Evolutionary conservation across 2,888 invertebrate species (phyloP).

Genomic region (Coleophora flavipennella): DNA sequence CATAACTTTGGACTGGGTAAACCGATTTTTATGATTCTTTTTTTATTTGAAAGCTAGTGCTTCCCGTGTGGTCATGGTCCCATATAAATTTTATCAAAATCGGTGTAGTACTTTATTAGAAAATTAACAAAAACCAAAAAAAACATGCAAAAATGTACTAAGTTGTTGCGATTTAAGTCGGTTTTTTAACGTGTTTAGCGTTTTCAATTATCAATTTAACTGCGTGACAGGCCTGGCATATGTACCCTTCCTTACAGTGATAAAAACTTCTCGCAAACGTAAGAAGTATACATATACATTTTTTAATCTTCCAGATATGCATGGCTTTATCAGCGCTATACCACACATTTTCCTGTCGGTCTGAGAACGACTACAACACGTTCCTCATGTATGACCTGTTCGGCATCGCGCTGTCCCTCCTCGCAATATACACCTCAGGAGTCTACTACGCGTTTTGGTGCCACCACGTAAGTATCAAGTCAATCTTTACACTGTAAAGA

Average conservation of each 20-base stretch:
- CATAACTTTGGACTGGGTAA: too few relatives aligned
- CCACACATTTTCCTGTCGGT: slow-evolving; percentile 95
- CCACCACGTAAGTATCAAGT: slow-evolving; percentile 81
- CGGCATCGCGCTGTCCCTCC: slow-evolving; percentile 92
- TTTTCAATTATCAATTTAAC: too few relatives aligned
- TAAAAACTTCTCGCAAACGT: not conserved
- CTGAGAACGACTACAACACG: slow-evolving; percentile 86
- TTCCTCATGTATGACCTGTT: slow-evolving; percentile 93
- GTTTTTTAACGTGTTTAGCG: too few relatives aligned
- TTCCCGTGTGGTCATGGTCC: too few relatives aligned
- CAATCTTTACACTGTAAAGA: slow-evolving; percentile 1
- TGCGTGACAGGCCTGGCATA: too few relatives aligned
- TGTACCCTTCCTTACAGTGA: not conserved
- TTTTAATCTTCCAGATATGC: slow-evolving; percentile 80
- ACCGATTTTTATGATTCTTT: too few relatives aligned
- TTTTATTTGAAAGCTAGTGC: too few relatives aligned
- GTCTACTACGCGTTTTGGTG: slow-evolving; percentile 99
- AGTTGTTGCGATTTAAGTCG: too few relatives aligned
- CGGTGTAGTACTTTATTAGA: too few relatives aligned
- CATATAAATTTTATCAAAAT: too few relatives aligned
- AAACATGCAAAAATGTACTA: too few relatives aligned
- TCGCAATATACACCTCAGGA: slow-evolving; percentile 96
- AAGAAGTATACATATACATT: not conserved
- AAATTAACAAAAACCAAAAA: too few relatives aligned
- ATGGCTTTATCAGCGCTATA: slow-evolving; percentile 94